Evolutionary conservation across 2,113 vertebrate species (phyloP), one percentile per base, ranked within the genome.

Genomic region (Vidua macroura): DNA sequence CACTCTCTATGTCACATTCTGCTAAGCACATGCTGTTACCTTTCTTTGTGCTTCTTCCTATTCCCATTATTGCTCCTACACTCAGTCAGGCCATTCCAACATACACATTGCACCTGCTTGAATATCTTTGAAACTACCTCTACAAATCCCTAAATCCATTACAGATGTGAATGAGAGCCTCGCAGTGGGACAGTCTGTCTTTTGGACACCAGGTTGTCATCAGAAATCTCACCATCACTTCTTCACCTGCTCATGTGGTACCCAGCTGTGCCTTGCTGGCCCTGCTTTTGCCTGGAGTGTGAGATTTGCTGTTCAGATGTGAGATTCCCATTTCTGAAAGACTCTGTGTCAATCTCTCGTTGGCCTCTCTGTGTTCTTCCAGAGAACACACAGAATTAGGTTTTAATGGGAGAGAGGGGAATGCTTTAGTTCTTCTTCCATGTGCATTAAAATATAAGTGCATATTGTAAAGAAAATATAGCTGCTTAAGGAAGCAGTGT

Each of bases 171-270:
- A 82, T 4, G 0, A 92, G 89, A 94, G 75, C 41, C 28, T 28
- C 13, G 3, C 75, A 77, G 79, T 56, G 83, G 93, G 70, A 56
- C 55, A 88, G 35, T 84, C 78, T 91, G 30, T 95, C 91, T 96
- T 95, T 73, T 84, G 68, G 91, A 96, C 83, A 95, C 94, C 82
- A 81, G 41, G 52, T 76, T 97, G 95, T 97, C 94, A 93, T 92
- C 86, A 94, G 21, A 82, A 94, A 70, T 92, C 90, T 97, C 95
- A 84, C 55, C 66, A 64, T 91, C 84, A 80, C 90, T 92, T 94
- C 92, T 95, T 95, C 86, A 93, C 79, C 95, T 96, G 86, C 92
- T 96, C 96, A 97, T 86, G 92, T 97, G 96, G 90, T 89, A 63
- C 86, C 92, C 96, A 97, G 95, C 95, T 97, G 95, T 89, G 77